Evolutionary conservation across 2,113 vertebrate genomes (phyloP).

Genomic region (Lanius ludovicianus): DNA sequence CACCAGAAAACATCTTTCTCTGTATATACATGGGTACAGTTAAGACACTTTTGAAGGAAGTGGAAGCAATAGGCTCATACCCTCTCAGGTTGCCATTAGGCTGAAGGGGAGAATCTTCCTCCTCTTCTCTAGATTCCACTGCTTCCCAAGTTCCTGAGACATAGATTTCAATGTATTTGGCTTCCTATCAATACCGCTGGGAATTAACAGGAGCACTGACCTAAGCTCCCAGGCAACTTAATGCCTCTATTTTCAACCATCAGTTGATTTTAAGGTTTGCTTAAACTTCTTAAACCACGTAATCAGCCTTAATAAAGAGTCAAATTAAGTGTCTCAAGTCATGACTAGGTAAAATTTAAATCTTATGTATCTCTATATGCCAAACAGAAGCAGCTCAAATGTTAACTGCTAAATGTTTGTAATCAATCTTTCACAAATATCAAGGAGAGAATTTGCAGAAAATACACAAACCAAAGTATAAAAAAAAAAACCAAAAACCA

Average conservation of each 20-base stretch:
- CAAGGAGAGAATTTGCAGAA: neutral
- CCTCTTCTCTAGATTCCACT: neutral
- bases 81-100: neutral
- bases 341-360: neutral
- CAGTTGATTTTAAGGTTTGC: neutral
- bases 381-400: neutral
- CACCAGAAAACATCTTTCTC: accelerated
- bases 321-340: neutral
- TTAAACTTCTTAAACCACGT: neutral
- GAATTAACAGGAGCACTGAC: neutral
- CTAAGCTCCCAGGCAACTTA: neutral
- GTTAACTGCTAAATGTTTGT: neutral
- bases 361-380: neutral
- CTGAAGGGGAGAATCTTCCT: neutral
- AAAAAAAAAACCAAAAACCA: accelerated
- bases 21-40: neutral
- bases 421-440: neutral
- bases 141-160: neutral
- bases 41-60: neutral
- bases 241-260: neutral
- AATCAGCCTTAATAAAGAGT: neutral
- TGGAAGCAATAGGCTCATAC: neutral
- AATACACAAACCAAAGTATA: neutral
- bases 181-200: neutral
- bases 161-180: neutral